Evolutionary conservation across 2,797 vertebrate genomes (phyloP).

Genomic region (Nyctalus aviator): DNA sequence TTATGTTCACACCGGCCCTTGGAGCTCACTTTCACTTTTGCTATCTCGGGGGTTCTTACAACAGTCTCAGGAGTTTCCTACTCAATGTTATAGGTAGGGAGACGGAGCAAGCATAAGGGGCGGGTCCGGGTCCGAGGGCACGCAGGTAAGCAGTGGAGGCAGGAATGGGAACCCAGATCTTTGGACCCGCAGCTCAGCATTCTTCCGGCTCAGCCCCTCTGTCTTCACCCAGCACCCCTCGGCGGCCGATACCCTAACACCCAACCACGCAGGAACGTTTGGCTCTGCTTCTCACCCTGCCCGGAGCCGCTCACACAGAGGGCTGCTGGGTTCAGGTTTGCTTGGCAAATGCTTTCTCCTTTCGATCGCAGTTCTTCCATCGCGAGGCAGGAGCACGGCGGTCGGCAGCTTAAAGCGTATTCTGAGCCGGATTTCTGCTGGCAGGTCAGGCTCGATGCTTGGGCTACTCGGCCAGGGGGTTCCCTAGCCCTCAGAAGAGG

Average conservation of each 20-base stretch:
- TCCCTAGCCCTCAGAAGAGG: slow-evolving; percentile 79
- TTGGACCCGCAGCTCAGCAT: background rate
- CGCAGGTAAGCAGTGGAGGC: background rate
- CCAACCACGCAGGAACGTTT: fast-evolving
- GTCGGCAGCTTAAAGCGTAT: slow-evolving; percentile 76
- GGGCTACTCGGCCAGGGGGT: slow-evolving; percentile 79
- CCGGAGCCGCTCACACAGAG: background rate
- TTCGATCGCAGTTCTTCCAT: background rate
- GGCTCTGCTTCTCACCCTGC: too few relatives aligned
- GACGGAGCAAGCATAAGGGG: background rate
- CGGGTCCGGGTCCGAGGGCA: too few relatives aligned
- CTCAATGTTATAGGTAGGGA: background rate
- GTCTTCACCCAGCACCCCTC: background rate
- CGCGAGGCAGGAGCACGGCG: background rate
- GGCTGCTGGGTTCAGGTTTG: background rate
- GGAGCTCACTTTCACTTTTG: background rate
- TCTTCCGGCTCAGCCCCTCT: background rate
- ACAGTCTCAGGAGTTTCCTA: background rate
- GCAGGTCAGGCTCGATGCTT: slow-evolving; percentile 68
- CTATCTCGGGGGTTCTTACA: background rate
- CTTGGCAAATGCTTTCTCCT: background rate
- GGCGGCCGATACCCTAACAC: background rate
- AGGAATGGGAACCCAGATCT: background rate
- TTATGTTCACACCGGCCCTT: too few relatives aligned
- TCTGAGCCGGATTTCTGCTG: slow-evolving; percentile 82